Percentiles rank a stretch among this genome's conserved stretches.
Evolutionary conservation across 2,888 invertebrate species (phyloP).

Genomic region (Fragum sueziense): DNA sequence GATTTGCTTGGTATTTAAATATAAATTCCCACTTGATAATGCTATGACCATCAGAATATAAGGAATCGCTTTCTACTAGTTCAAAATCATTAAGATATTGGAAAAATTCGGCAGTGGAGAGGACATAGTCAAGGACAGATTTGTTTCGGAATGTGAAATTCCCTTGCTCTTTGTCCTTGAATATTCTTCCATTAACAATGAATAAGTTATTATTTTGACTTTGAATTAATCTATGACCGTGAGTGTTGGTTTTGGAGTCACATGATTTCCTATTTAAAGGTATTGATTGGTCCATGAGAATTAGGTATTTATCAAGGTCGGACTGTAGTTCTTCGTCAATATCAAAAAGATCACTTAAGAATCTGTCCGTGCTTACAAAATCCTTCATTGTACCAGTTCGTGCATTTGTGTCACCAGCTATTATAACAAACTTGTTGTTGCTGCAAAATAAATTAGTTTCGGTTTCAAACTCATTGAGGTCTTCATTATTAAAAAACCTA

Average conservation of each 20-base stretch:
- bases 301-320: background rate
- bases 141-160: conserved; percentile 14
- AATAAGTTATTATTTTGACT: conserved; percentile 24
- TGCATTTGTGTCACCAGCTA: conserved; percentile 4
- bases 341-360: background rate
- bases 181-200: background rate
- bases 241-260: conserved; percentile 8
- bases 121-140: conserved; percentile 24
- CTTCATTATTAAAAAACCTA: background rate
- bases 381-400: conserved; percentile 1
- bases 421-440: background rate
- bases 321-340: background rate
- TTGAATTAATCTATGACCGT: background rate
- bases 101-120: conserved; percentile 13
- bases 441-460: background rate
- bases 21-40: background rate
- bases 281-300: background rate
- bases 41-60: conserved; percentile 30
- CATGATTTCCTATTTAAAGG: background rate
- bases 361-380: background rate
- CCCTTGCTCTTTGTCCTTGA: conserved; percentile 6
- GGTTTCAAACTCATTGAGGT: background rate
- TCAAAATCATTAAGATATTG: background rate
- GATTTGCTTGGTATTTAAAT: background rate
- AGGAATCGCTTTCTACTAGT: conserved; percentile 13